phyloP scores from a whole-genome alignment of 2,888 invertebrate species.

The Pristionchus entomophagus region DNA sequence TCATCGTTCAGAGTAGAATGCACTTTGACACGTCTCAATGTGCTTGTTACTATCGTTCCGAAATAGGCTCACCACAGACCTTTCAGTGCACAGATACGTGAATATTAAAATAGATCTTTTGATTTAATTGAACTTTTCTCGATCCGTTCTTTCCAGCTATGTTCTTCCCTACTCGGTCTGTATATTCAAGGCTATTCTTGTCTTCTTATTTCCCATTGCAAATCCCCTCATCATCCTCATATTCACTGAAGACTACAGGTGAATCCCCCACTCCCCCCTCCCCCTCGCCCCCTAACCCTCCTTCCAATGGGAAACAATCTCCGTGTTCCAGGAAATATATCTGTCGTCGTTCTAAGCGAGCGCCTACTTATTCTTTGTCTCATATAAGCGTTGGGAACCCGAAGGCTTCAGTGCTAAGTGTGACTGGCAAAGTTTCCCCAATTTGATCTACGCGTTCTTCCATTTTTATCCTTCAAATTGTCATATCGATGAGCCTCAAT shows the following conservation, averaged over 20 bases:
- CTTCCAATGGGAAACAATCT: not conserved
- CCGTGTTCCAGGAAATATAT: not conserved
- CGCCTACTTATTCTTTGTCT: not conserved
- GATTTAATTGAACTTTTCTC: no score
- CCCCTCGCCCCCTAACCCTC: no score
- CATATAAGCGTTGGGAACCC: not conserved
- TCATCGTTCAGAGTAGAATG: no score
- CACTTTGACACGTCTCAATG: no score
- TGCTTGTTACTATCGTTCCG: no score
- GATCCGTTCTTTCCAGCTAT: not conserved
- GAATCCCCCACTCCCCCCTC: not conserved
- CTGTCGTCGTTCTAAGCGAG: not conserved
- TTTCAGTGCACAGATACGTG: no score
- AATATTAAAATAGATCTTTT: no score
- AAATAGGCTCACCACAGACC: no score
- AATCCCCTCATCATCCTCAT: conserved; percentile 39
- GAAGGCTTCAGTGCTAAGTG: not conserved
- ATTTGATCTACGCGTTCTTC: not conserved
- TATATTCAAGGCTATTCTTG: conserved; percentile 28
- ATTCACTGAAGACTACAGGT: conserved; percentile 37
- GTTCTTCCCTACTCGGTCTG: conserved; percentile 19
- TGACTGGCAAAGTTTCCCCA: not conserved
- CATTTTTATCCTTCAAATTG: not conserved
- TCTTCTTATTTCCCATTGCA: conserved; percentile 37
- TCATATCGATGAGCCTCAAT: not conserved